Percentiles rank a stretch among this genome's conserved stretches.
Evolutionary conservation across 2,113 vertebrate genomes (phyloP).

Genomic region (Microcebus lehilahytsara): DNA sequence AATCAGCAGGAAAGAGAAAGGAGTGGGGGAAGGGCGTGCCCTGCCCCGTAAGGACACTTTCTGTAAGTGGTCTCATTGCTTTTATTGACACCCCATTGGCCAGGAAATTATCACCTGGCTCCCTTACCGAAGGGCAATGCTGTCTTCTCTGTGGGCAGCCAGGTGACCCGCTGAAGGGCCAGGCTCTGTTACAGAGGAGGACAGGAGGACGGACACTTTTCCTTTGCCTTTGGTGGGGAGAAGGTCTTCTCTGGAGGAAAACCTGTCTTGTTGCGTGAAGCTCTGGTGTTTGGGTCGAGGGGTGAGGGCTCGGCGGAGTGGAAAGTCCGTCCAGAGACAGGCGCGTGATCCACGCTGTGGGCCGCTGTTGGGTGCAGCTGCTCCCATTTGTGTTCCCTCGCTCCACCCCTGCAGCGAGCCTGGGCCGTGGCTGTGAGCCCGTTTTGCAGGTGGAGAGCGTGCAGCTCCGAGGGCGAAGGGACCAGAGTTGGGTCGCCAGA

Average conservation of each 20-base stretch:
- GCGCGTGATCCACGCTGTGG: rapidly evolving
- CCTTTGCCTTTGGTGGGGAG: neutral
- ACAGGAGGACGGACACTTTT: neutral
- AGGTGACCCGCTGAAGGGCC: neutral
- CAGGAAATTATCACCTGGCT: neutral
- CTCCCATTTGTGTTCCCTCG: rapidly evolving
- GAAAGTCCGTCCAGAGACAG: neutral
- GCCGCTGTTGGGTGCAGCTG: neutral
- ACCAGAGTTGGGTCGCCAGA: neutral
- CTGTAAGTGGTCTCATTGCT: too few species aligned
- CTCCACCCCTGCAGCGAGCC: rapidly evolving
- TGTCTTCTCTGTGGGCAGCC: neutral
- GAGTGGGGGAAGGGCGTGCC: neutral
- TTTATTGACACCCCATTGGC: neutral
- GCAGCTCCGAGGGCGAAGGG: rapidly evolving
- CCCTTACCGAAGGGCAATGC: neutral
- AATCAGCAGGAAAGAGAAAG: neutral
- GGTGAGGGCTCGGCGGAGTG: rapidly evolving
- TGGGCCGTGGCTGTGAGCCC: neutral
- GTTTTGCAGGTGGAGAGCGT: too few species aligned
- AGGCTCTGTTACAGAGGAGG: neutral
- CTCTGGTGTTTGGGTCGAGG: too few species aligned
- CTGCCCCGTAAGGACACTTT: neutral
- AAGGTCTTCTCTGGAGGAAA: neutral
- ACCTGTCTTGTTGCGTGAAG: neutral